Conservation (phyloP, 2,113 vertebrate genomes). For the Corapipo altera region DNA sequence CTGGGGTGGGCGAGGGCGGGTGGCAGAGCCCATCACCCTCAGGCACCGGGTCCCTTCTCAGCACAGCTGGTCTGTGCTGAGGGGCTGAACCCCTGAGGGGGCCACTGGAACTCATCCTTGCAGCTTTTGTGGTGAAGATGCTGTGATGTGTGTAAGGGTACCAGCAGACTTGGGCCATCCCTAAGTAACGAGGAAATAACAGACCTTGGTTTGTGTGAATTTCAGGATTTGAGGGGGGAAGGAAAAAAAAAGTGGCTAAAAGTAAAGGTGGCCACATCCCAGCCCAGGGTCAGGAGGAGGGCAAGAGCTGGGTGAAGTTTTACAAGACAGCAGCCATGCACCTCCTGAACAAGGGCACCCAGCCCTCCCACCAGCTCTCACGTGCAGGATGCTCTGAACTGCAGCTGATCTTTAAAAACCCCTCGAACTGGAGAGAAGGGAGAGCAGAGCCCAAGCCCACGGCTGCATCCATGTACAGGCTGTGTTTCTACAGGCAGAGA, state of each 20-base stretch:
- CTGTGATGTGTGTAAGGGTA: neutral
- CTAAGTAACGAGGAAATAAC: neutral
- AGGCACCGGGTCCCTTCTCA: fast-evolving
- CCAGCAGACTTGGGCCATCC: neutral
- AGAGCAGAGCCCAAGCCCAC: neutral
- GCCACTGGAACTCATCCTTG: neutral
- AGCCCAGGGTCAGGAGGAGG: neutral
- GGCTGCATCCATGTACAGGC: fast-evolving
- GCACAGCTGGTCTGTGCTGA: neutral
- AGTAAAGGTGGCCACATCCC: neutral
- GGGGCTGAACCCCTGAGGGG: neutral
- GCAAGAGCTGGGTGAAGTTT: neutral
- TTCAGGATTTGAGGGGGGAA: neutral
- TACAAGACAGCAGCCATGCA: neutral
- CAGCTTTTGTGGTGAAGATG: neutral
- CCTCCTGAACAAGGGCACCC: fast-evolving
- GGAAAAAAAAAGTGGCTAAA: neutral
- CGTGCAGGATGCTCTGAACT: fast-evolving
- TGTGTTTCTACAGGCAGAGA: neutral
- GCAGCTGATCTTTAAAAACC: neutral
- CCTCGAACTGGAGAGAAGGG: neutral
- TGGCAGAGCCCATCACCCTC: neutral
- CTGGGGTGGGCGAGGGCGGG: neutral
- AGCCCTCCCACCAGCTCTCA: fast-evolving
- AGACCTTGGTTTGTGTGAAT: neutral